Base-by-base conservation (phyloP, 2,888 invertebrate genomes). In the Hirtodrosophila confusa region DNA sequence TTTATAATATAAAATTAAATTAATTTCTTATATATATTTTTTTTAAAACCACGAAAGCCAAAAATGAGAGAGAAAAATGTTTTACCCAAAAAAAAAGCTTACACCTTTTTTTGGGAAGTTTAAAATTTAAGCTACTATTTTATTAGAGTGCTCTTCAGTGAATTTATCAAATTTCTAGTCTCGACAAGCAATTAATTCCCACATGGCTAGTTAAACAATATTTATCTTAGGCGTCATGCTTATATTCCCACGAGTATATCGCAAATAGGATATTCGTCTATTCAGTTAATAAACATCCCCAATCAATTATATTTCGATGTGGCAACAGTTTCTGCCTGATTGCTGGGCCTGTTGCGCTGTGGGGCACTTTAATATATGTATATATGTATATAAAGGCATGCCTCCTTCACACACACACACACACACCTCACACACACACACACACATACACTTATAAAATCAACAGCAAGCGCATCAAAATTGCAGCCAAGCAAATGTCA, bases 401-500 rank as follows among this genome's bases (percentile, higher is more conserved):
- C 17, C 1, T 17, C 17, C 17, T 17, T 17, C 17, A 17, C 17
- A 51, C 36, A 58, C 37, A 31, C 43, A 57, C 51, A 37, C 67
- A 43, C 57, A 43, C 17, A 44, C n/a, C n/a, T n/a, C 43, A 43
- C 43, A 41, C 10, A 41, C 10, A 47, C 17, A 49, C 10, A 7
- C 8, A 43, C 2, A 31, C 9, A 33, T 36, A 31, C 29, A 55
- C 35, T 23, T 40, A 37, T 51, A 58, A 54, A 63, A 69, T 57
- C 44, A 57, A 54, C 62, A 63, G 45, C 56, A 62, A 27, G 27
- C 27, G 27, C 27, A 27, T 27, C 27, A 27, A 27, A 27, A 27
- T 27, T 27, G 27, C 27, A 27, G 27, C 27, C 27, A 5, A 48
- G 60, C 60, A 69, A 75, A 66, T 73, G 73, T 69, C 78, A 78